Base-by-base conservation (phyloP, 2,113 vertebrate species). In the Mormyrus lacerda region DNA sequence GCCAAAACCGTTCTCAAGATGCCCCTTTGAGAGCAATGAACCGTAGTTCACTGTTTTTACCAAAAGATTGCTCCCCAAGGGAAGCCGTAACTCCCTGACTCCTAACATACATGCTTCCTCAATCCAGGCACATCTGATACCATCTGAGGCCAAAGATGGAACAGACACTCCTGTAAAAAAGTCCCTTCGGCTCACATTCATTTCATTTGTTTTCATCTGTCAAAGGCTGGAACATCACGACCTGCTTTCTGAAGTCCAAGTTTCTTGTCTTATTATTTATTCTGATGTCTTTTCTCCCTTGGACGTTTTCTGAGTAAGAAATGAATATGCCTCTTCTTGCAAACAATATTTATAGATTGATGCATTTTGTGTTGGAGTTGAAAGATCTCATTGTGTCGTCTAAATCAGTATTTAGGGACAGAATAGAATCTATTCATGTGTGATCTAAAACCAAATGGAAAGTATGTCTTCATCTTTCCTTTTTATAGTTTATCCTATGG, bases 331-430 rank as follows among this genome's bases (percentile, higher is more conserved):
- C 27, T 53, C 85, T 50, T 53, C 27, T 53, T 35, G 48, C 13
- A 51, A 39, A 53, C 48, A 53, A 55, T 55, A 55, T 87, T 51
- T 48, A 87, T n/a, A 87, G 85, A 87, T 53, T 87, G 47, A 55
- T 55, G 85, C 13, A 39, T 53, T 85, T 87, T 87, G 17, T 53
- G 11, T 53, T 51, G 82, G n/a, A 19, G 85, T n/a, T 51, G 85
- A 84, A 47, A 24, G 82, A 24, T 84, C 39, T 84, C 10, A 84
- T n/a, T 47, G 44, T 84, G 82, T 8, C 24, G 1, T 27, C 7
- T 10, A 47, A 19, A 82, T 45, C 82, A 84, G 44, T 9, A 84
- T 84, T 47, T 86, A 53, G 85, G 48, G 85, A 35, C 24, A 51
- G 24, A 50, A 50, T 27, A 27, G 48, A 86, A 31, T 47, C 85